Conservation (phyloP, 2,113 vertebrate species). For the Paramormyrops kingsleyae region DNA sequence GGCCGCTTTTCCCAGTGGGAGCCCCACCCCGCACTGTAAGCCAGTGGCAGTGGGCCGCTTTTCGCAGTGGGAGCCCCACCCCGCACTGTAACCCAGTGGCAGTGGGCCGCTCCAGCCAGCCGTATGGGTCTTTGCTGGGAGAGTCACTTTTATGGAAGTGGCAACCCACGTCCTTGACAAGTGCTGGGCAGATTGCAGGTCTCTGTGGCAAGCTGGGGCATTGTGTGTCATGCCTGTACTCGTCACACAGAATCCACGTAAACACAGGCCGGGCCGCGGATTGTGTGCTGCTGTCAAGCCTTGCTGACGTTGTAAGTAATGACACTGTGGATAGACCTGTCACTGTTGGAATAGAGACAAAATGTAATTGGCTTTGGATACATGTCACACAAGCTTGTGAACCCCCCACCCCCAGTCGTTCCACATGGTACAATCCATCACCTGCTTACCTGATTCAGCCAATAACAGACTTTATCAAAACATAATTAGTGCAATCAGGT, state of each 20-base stretch:
- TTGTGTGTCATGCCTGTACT: neutral
- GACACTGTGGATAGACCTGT: neutral
- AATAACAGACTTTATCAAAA: neutral
- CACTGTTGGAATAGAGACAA: neutral
- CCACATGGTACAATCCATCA: neutral
- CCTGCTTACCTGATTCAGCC: neutral
- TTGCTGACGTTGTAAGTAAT: neutral
- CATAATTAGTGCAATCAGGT: neutral
- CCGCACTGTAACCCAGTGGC: no score
- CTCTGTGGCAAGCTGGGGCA: neutral
- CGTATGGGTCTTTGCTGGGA: neutral
- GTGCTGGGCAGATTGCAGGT: neutral
- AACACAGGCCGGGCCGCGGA: neutral
- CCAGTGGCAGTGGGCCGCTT: no score
- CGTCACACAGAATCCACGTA: neutral
- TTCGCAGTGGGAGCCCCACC: no score
- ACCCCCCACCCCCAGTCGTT: neutral
- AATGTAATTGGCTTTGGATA: neutral
- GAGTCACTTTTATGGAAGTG: neutral
- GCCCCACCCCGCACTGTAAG: no score
- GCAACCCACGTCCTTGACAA: neutral
- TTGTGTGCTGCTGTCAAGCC: neutral
- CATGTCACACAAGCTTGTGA: neutral
- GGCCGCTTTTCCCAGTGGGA: no score
- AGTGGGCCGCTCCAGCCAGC: neutral